Base-by-base conservation (phyloP, 2,888 invertebrate species). In the Geotrupes spiniger region DNA sequence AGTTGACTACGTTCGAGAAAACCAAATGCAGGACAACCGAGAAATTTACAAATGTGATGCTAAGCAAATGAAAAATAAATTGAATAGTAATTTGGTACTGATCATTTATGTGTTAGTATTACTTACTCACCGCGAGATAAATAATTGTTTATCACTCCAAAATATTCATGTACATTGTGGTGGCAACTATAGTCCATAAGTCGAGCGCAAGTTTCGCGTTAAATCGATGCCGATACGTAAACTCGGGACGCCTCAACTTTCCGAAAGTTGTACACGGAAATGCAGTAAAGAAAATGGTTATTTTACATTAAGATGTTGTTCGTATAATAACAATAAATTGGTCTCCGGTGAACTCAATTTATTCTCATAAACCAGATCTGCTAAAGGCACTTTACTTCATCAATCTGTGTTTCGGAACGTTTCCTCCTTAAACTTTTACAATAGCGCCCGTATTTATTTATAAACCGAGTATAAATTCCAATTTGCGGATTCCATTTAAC, bases 311-410 rank as follows among this genome's bases (percentile, higher is more conserved):
- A 53, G 49, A 47, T 42, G 44, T 52, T 51, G 46, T 50, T 53
- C 56, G 49, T 48, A 51, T 58, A 56, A 58, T 52, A 52, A 53
- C 56, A 56, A 58, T 56, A 58, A 58, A 58, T 58, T 56, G 58
- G 58, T 50, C 53, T 54, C 58, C 36, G 33, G 53, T 43, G 56
- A 49, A 51, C 51, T 51, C 58, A 53, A 58, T 58, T 58, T 58
- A 58, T 58, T 58, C 53, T 58, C 56, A 56, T 58, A 53, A 55
- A 56, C 40, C 44, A 29, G 51, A 42, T 42, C 46, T 49, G 51
- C 55, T 57, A 58, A 56, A 58, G 54, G 58, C 58, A 58, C 56
- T 58, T 58, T 56, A 54, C 58, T 56, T 54, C 58, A 58, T 58
- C 58, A 58, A 58, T 58, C 58, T 58, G 56, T 58, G 52, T 58